These are phyloP conservation scores for Heliconius charithonia DNA, from an alignment of 2,888 invertebrate species.

Conservation along the genomic window DNA sequence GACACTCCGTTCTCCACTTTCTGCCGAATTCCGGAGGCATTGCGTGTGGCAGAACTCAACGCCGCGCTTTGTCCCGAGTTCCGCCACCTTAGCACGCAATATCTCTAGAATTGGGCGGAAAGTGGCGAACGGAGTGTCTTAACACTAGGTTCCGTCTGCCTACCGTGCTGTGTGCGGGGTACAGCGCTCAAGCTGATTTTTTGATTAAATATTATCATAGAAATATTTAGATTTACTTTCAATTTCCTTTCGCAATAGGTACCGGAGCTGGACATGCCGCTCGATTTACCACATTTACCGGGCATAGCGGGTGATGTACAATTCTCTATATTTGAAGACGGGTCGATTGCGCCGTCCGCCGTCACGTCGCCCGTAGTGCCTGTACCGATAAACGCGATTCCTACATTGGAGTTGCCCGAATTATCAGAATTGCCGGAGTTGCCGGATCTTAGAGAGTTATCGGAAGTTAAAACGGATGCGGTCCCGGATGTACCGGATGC, in stretches of 20 bases:
- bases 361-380: slow-evolving; percentile 81
- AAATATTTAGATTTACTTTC: too few relatives aligned
- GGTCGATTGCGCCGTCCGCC: slow-evolving; percentile 93
- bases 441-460: slow-evolving; percentile 47
- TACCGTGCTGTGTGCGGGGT: too few relatives aligned
- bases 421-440: slow-evolving; percentile 58
- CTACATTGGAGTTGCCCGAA: slow-evolving; percentile 62
- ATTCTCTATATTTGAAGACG: slow-evolving; percentile 87
- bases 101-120: too few relatives aligned
- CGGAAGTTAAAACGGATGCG: slow-evolving; percentile 36
- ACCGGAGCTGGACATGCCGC: slow-evolving; percentile 93
- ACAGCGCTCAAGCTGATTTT: too few relatives aligned
- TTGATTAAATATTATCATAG: too few relatives aligned
- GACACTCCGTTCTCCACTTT: too few relatives aligned
- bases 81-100: too few relatives aligned
- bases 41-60: too few relatives aligned
- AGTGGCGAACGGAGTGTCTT: too few relatives aligned
- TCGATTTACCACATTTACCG: slow-evolving; percentile 93
- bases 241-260: slow-evolving; percentile 75
- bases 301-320: slow-evolving; percentile 94
- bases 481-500: slow-evolving; percentile 33
- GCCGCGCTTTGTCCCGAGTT: too few relatives aligned
- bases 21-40: too few relatives aligned
- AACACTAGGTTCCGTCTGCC: too few relatives aligned
- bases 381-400: slow-evolving; percentile 55